Base-by-base conservation (phyloP, 2,888 invertebrate species). In the Steinernema scapterisci region DNA sequence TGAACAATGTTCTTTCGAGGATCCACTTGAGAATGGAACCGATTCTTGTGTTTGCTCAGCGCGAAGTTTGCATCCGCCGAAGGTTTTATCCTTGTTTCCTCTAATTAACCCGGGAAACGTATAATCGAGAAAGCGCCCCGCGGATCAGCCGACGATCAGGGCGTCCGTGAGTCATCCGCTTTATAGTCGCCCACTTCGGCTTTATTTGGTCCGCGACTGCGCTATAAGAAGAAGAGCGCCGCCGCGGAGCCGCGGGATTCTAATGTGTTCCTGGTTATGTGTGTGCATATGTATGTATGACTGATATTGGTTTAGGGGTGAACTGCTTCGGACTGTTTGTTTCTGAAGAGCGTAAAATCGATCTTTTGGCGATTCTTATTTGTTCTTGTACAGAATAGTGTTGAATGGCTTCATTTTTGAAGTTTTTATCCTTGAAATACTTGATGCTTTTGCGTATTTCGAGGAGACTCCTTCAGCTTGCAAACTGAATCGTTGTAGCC, bases 151-250 rank as follows among this genome's bases (percentile, higher is more conserved):
- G 48, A 13, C 48, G 54, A 54, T 54, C 54, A 11, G 21, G 38
- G 5, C 31, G 63, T 11, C 48, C n/a, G 48, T 63, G 63, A 63
- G 9, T 63, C 63, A 63, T 16, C 9, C 31, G 63, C 63, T 63
- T 63, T 63, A 63, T 31, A 31, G 63, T 63, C 63, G 38, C 31
- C 63, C 31, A 13, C 38, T 31, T 31, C 31, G 63, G 63, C 52
- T 63, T 63, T 63, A 63, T 63, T 63, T 63, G 63, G 38, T 63
- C 27, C 63, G 63, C 63, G 31, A 25, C 13, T 5, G 63, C 48
- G 19, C 9, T 38, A 38, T 38, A 38, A 38, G 38, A 38, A 38
- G 38, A 38, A 38, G 38, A 38, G 38, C 6, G 48, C 6, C n/a
- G 3, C n/a, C 1, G 52, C 23, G 52, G 52, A 1, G 52, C 19